Conservation (phyloP, 1,140 invertebrate genomes). For the Pteromalus puparum region DNA sequence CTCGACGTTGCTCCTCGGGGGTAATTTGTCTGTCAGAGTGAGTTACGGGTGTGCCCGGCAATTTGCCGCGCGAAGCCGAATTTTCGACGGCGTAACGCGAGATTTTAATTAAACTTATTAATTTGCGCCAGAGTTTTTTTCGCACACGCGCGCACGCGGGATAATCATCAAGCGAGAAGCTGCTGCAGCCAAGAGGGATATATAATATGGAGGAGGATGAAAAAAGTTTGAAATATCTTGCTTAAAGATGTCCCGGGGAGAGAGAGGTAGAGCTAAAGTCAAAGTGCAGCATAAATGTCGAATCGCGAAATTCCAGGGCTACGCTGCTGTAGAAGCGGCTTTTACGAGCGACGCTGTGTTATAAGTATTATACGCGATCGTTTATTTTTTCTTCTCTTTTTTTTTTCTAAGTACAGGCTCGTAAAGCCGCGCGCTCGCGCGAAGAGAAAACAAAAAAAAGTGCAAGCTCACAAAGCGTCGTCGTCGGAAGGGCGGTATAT, state of each 20-base stretch:
- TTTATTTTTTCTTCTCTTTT: constrained; percentile 49
- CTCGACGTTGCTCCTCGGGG: background rate
- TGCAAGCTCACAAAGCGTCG: background rate
- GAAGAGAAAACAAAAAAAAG: constrained; percentile 15
- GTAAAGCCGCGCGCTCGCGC: background rate
- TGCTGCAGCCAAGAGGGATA: background rate
- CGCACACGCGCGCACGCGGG: background rate
- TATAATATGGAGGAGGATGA: constrained; percentile 1
- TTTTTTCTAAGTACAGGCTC: constrained; percentile 47
- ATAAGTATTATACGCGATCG: constrained; percentile 50
- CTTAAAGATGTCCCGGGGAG: background rate
- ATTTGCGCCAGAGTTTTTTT: background rate
- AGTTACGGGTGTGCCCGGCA: constrained; percentile 19
- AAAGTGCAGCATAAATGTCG: constrained; percentile 29
- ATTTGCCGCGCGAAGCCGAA: background rate
- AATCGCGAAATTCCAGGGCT: constrained; percentile 25
- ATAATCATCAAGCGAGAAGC: background rate
- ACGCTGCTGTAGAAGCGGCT: background rate
- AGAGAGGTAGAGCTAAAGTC: background rate
- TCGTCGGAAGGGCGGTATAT: background rate
- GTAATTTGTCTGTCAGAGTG: constrained; percentile 29
- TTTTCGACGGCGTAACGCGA: constrained; percentile 28
- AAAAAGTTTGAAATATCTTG: constrained; percentile 38
- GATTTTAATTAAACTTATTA: constrained; percentile 35
- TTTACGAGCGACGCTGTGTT: constrained; percentile 50